Evolutionary conservation across 2,888 invertebrate species (phyloP), one percentile per base, ranked within the genome.

Genomic region (Deilephila porcellus): DNA sequence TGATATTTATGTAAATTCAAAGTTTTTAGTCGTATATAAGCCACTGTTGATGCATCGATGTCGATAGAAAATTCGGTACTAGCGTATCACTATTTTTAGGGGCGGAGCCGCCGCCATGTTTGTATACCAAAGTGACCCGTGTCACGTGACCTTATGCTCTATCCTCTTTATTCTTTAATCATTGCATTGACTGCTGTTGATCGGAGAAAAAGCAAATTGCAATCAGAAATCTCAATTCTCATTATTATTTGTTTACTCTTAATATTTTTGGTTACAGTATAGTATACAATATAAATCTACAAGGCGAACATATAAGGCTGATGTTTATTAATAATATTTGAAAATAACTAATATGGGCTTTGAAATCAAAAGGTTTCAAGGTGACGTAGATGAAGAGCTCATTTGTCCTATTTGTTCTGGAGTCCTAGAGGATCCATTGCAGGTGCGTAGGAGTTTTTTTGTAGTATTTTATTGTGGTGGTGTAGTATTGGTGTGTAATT

Each of bases 351-450:
- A 82, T 79, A 99, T 99, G 99, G 99, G 99, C 87, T 99, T 97
- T 95, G 99, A 99, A 95, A 96, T 98, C 84, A 97, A 96, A 93
- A 96, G 99, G 88, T 99, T 99, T 95, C 97, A 98, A 95, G 98
- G 98, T 86, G 98, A 98, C 91, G 99, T 99, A 81, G 99, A 99
- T 93, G 99, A 99, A 95, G 99, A 99, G 95, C 95, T 99, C 77
- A 96, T 99, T 83, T 99, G 99, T 88, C 98, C 99, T 79, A 99
- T 99, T 92, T 99, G 99, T 93, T 98, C 98, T 78, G 98, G 98
- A 80, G 99, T 99, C 78, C 93, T 99, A 74, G 98, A 99, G 88
- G 98, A 99, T 88, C 99, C 99, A 64, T 95, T 99, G 77, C 99
- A 99, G 97, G 98, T 98, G 94, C 84, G 88, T 86, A 32, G 29